phyloP scores from a whole-genome alignment of 2,113 vertebrate genomes.

The Cettia cetti region DNA sequence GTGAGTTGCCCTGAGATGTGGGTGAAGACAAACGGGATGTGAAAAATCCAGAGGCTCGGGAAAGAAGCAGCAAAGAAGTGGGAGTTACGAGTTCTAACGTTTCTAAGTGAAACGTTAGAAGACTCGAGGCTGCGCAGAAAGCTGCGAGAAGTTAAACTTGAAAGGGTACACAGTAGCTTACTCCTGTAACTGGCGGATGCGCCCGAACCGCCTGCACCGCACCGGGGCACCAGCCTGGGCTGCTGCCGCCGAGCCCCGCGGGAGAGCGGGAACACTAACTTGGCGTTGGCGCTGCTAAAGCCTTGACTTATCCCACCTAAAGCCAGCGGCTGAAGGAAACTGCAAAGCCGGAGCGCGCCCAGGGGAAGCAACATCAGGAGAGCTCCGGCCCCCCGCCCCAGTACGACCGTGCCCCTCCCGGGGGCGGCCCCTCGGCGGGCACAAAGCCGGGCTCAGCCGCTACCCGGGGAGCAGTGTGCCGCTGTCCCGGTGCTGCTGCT shows the following conservation, averaged over 20 bases:
- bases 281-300: accelerated
- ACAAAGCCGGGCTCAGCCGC: background rate
- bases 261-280: accelerated
- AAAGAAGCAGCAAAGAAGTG: background rate
- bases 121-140: background rate
- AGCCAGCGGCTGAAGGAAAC: accelerated
- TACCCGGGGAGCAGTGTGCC: accelerated
- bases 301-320: accelerated
- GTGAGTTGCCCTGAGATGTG: background rate
- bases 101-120: background rate
- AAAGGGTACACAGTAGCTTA: background rate
- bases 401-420: background rate
- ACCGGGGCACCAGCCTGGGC: background rate
- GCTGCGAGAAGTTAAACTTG: background rate
- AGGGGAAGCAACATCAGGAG: accelerated
- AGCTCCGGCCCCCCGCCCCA: background rate
- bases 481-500: background rate
- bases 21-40: background rate
- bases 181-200: background rate
- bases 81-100: background rate
- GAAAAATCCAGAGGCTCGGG: background rate
- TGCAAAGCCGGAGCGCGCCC: accelerated
- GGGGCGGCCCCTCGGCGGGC: constrained; percentile 12
- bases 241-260: background rate
- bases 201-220: accelerated